Base-by-base conservation (phyloP, 92 coral and sea anemone genomes). In the Scolanthus callimorphus region DNA sequence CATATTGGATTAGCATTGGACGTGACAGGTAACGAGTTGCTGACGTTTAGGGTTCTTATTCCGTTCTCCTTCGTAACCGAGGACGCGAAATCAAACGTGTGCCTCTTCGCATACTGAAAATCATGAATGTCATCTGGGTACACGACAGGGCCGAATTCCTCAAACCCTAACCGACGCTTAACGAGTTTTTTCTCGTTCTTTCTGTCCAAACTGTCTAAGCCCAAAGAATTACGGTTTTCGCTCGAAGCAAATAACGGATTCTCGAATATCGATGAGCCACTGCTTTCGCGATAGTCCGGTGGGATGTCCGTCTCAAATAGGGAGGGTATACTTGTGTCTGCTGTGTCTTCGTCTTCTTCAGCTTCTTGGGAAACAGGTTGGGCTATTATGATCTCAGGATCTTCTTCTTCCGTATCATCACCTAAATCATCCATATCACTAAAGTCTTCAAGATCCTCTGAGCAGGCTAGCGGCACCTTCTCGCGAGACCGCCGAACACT, bases 401-500 rank as follows among this genome's bases (percentile, higher is more conserved):
- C 52, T 4, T 4, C 22, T 10, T 9, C 22, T 6, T 34, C 43
- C 17, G 23, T n/a, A 27, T 67, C 74, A 27, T 29, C 49, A 3
- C 29, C 57, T 6, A 39, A 15, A 26, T 46, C 60, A n/a, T 52
- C 63, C 29, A 38, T 51, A 29, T 65, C 70, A 13, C 29, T 66
- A 20, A 74, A 39, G 26, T 62, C 64, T 19, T 55, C 50, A 59
- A 69, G 37, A 57, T 70, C 66, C 29, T 86, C 88, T 46, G 57
- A 43, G 15, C 65, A 67, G n/a, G 73, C 78, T 12, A 66, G 27
- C 10, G 71, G 78, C 19, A 67, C 70, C 39, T 29, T 48, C 10
- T 87, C 95, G 25, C 52, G 57, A 1, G 85, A 86, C 19, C 82
- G 82, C 1, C 95, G 73, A 27, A 86, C 95, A 2, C 89, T 80